Evolutionary conservation across 2,888 invertebrate species (phyloP), one percentile per base, ranked within the genome.

Genomic region (Neoscelio sp.): DNA sequence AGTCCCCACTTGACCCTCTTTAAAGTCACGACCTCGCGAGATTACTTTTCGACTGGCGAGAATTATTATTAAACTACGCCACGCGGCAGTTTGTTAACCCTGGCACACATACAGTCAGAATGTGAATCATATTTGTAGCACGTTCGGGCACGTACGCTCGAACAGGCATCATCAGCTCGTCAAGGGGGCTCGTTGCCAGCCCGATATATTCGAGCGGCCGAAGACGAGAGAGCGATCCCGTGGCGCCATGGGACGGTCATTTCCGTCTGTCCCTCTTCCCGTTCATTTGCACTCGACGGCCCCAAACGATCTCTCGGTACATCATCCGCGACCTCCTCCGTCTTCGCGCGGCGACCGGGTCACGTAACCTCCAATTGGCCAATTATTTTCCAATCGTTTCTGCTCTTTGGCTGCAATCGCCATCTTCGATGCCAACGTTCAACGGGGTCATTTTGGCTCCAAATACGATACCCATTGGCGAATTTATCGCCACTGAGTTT

Each of bases 341-440:
- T 44, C 73, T 26, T 62, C 42, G 33, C 38, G 56, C 18, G 38
- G 82, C 83, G 86, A 82, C 78, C 83, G 82, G 83, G 83, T 87
- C 87, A 86, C 85, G 87, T 86, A 86, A 83, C 80, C 82, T 83
- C 82, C 85, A 87, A 87, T 87, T 87, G 86, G 82, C 84, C 86
- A 83, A 87, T 87, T 86, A 86, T 87, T 87, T 84, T 83, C 80
- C 86, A 80, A 84, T 83, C 82, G 81, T 78, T 73, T n/a, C n/a
- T 62, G 44, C 28, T 38, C 65, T 64, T 78, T 74, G 73, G 65
- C 65, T 67, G 33, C 70, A 12, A 35, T 54, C 70, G 15, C 26
- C 28, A 42, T 40, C 28, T n/a, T 18, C 33, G 40, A 4, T 62
- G 75, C 74, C 74, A 67, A 44, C 17, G 3, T 7, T 44, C 13